These are phyloP conservation scores for Marisa cornuarietis DNA, from an alignment of 1,140 invertebrate genomes.

Conservation along the genomic window DNA sequence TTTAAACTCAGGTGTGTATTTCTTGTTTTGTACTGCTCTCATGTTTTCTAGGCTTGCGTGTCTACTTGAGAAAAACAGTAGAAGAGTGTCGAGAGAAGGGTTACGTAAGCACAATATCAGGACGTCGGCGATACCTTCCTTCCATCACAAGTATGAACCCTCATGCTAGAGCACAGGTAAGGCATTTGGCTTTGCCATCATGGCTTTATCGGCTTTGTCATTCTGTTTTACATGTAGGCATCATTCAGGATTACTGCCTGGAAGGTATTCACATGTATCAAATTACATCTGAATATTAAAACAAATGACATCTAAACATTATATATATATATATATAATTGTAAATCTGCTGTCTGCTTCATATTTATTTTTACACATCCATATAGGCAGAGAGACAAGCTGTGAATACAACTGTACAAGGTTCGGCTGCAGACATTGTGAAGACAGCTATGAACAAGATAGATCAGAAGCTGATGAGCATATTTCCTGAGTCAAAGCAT, in stretches of 20 bases:
- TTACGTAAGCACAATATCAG: constrained; percentile 85
- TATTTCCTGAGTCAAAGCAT: constrained; percentile 21
- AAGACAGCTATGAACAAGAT: constrained; percentile 90
- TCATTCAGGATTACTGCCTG: too few relatives aligned
- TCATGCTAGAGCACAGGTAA: constrained; percentile 71
- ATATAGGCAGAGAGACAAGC: constrained; percentile 90
- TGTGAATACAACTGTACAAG: constrained; percentile 94
- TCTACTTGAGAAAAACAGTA: constrained; percentile 76
- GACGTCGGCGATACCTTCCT: constrained; percentile 81
- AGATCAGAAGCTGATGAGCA: constrained; percentile 69
- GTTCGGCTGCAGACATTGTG: constrained; percentile 93
- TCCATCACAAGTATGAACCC: constrained; percentile 76
- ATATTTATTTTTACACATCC: neutral
- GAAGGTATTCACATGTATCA: too few relatives aligned
- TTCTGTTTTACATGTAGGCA: too few relatives aligned
- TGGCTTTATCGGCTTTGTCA: too few relatives aligned
- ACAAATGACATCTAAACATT: neutral
- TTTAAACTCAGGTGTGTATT: too few relatives aligned
- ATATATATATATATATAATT: neutral
- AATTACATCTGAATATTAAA: neutral
- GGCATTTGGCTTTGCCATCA: neutral
- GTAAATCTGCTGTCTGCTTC: too few relatives aligned
- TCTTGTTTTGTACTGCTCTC: neutral
- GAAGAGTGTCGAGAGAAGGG: constrained; percentile 77
- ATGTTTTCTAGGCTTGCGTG: constrained; percentile 66